These are phyloP conservation scores for Aurelia aurita complex sp. Pacific DNA, from an alignment of 30 jellyfish, hydroid and myxozoan genomes.

Conservation along the genomic window DNA sequence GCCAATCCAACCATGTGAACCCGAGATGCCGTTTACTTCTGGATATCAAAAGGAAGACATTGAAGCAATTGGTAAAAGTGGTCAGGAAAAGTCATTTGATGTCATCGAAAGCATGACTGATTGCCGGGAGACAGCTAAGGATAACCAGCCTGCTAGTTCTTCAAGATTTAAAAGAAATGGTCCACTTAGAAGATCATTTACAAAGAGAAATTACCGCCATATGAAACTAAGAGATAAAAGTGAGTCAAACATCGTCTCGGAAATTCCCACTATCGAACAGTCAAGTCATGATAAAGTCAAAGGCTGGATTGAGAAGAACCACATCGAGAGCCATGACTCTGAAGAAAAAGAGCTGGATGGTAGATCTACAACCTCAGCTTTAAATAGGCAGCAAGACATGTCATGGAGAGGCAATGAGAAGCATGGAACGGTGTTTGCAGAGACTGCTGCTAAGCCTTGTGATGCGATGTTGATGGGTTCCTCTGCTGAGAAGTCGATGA, in stretches of 20 bases:
- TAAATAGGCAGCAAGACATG: background rate
- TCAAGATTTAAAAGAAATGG: background rate
- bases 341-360: background rate
- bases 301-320: conserved; percentile 43
- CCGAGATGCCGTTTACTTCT: no score
- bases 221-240: background rate
- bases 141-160: background rate
- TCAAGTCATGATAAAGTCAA: conserved; percentile 42
- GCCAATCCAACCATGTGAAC: no score
- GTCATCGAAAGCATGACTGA: no score
- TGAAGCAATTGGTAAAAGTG: no score
- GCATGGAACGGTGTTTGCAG: no score
- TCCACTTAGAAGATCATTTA: conserved; percentile 1
- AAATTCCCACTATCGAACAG: conserved; percentile 23
- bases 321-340: background rate
- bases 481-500: background rate
- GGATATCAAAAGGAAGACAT: no score
- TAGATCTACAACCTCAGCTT: background rate
- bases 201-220: background rate
- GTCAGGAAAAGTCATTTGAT: no score
- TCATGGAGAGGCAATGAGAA: background rate
- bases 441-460: no score
- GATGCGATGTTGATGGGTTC: no score
- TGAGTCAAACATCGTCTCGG: background rate
- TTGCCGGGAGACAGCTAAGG: background rate